Percentiles rank a stretch among this genome's conserved stretches.
Conservation (phyloP, 1,140 invertebrate genomes). For the Notospermus geniculatus region DNA sequence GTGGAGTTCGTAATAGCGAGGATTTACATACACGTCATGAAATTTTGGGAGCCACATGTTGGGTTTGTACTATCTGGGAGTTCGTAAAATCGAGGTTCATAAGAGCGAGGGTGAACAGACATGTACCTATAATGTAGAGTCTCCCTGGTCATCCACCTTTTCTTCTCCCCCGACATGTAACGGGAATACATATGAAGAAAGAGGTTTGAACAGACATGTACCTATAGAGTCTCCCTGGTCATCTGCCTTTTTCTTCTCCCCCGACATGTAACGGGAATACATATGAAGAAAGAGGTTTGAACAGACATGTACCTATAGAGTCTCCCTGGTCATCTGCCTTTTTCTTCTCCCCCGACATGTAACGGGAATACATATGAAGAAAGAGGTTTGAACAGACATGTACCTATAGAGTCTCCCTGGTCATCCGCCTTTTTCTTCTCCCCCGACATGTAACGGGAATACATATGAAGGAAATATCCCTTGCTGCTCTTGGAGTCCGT, state of each 20-base stretch:
- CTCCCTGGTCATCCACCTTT: constrained; percentile 82
- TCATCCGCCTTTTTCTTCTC: constrained; percentile 89
- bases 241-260: constrained; percentile 83
- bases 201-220: too few relatives aligned
- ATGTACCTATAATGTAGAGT: constrained; percentile 66
- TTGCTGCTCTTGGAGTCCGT: constrained; percentile 67
- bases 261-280: constrained; percentile 80
- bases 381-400: constrained; percentile 5
- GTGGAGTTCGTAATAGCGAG: too few relatives aligned
- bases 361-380: constrained; percentile 79
- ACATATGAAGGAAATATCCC: constrained; percentile 76
- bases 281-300: constrained; percentile 71
- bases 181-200: constrained; percentile 78
- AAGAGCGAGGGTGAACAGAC: background rate
- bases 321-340: constrained; percentile 82
- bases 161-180: constrained; percentile 85
- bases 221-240: constrained; percentile 76
- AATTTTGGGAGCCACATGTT: constrained; percentile 68
- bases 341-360: constrained; percentile 83
- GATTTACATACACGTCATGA: constrained; percentile 81
- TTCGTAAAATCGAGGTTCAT: constrained; percentile 81
- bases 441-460: constrained; percentile 78
- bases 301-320: constrained; percentile 62
- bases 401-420: constrained; percentile 71
- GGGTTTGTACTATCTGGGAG: too few relatives aligned